A percentile compares a stretch with the other conserved stretches of the same genome.
Conservation (phyloP, 2,113 vertebrate genomes). For the Dinomys branickii region DNA sequence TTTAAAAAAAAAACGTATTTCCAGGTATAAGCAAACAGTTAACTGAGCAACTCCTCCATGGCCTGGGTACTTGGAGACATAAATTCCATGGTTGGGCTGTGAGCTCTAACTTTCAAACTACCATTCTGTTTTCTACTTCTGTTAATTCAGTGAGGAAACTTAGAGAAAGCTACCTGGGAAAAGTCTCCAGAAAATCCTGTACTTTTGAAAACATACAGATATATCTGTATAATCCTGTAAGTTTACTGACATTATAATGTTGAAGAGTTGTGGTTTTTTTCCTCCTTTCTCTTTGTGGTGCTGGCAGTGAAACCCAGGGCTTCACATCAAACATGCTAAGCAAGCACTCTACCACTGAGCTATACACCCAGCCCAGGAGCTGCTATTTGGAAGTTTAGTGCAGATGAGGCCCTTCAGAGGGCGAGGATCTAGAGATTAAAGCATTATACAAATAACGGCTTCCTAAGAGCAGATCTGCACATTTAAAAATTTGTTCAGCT, state of each 20-base stretch:
- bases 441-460: neutral
- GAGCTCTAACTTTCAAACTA: neutral
- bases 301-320: neutral
- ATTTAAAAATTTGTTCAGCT: neutral
- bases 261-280: neutral
- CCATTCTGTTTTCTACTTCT: slow-evolving; percentile 23
- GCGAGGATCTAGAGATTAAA: neutral
- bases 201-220: slow-evolving; percentile 22
- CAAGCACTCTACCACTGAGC: neutral
- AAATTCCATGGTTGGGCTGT: neutral
- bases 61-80: neutral
- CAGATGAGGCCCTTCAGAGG: neutral
- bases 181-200: slow-evolving; percentile 26
- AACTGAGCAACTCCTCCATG: neutral
- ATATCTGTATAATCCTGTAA: neutral
- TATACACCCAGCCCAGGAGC: neutral
- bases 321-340: neutral
- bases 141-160: slow-evolving; percentile 34
- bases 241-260: neutral
- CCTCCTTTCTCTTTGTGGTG: neutral
- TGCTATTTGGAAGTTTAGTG: slow-evolving; percentile 13
- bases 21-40: neutral
- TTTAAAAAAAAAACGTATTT: neutral
- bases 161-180: neutral
- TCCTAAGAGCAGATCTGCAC: neutral